These are phyloP conservation scores for Habrosyne pyritoides DNA, from an alignment of 2,888 invertebrate species.

Conservation along the genomic window DNA sequence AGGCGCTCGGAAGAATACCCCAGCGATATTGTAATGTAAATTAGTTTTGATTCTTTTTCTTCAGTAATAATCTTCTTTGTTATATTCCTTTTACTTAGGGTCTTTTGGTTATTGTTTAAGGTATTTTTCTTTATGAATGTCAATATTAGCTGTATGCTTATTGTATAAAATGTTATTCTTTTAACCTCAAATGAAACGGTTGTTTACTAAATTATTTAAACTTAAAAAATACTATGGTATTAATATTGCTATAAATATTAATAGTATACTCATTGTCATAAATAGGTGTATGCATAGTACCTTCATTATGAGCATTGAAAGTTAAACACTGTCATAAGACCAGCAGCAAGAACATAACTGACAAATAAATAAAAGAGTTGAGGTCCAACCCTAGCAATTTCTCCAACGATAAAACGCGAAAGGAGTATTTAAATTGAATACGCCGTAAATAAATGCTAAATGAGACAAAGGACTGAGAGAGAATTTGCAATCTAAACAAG, in stretches of 20 bases:
- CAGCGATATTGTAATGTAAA: conserved; percentile 42
- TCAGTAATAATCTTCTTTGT: conserved; percentile 36
- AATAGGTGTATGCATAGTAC: no score
- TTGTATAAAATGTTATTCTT: no score
- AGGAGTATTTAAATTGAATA: conserved; percentile 79
- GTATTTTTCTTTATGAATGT: conserved; percentile 28
- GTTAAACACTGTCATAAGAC: conserved; percentile 45
- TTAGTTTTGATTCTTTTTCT: conserved; percentile 35
- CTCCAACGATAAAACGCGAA: conserved; percentile 73
- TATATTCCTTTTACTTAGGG: conserved; percentile 19
- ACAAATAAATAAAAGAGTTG: conserved; percentile 71
- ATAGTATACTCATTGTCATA: no score
- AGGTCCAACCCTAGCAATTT: conserved; percentile 67
- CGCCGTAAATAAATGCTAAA: conserved; percentile 80
- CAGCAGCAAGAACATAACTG: conserved; percentile 63
- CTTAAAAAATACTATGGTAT: no score
- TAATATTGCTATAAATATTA: no score
- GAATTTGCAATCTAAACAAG: conserved; percentile 75
- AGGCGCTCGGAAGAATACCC: conserved; percentile 25
- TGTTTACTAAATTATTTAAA: no score
- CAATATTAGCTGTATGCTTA: no score
- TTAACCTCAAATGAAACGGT: no score
- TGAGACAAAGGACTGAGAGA: conserved; percentile 78
- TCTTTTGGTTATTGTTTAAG: conserved; percentile 17
- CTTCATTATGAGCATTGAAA: not conserved